Conservation (phyloP, 2,888 invertebrate genomes). For the Harpalus rubripes region DNA sequence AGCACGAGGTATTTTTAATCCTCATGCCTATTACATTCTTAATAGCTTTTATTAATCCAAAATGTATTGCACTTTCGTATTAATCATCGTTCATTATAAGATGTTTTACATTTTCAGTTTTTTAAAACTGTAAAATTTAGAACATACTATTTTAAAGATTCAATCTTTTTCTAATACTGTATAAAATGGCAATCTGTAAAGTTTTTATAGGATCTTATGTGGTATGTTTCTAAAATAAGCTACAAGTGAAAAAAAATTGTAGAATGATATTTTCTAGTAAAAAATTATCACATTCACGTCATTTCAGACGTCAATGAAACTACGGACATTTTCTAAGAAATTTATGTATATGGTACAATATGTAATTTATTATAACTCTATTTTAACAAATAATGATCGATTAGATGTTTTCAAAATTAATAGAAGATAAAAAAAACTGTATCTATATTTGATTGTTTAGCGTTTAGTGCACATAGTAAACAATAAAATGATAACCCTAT, state of each 20-base stretch:
- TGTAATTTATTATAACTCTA: too few relatives aligned
- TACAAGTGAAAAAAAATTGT: neutral
- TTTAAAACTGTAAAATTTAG: too few relatives aligned
- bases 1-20: conserved; percentile 21
- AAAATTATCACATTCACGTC: neutral
- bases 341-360: neutral
- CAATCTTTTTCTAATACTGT: neutral
- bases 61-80: too few relatives aligned
- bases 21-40: neutral
- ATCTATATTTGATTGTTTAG: neutral
- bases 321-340: neutral
- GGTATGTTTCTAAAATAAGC: neutral
- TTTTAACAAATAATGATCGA: too few relatives aligned
- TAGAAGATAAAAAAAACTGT: too few relatives aligned
- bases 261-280: neutral
- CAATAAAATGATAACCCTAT: neutral
- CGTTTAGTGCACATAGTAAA: neutral
- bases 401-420: too few relatives aligned
- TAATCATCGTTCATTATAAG: too few relatives aligned
- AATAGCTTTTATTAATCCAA: neutral
- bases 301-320: neutral
- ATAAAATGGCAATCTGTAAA: neutral
- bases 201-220: neutral
- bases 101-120: too few relatives aligned
- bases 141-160: neutral